Conservation (phyloP, 2,113 vertebrate species). For the Cyrtonyx montezumae region DNA sequence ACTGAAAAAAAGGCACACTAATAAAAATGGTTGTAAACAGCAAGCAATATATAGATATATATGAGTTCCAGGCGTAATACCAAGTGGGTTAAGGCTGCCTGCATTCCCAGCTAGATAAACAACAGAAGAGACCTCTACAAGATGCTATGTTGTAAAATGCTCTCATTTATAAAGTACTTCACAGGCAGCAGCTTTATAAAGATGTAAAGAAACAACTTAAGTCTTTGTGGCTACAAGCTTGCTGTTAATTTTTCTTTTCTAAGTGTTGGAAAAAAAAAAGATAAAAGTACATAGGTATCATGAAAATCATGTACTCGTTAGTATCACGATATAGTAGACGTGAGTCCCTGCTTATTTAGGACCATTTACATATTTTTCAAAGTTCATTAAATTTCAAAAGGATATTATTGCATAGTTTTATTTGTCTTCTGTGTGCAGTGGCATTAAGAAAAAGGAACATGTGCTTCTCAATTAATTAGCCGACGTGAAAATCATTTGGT, state of each 20-base stretch:
- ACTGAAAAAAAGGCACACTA: neutral
- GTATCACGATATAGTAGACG: neutral
- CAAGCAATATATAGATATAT: constrained; percentile 25
- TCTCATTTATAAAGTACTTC: constrained; percentile 6
- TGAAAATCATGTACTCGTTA: neutral
- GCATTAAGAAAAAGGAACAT: neutral
- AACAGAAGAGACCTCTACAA: neutral
- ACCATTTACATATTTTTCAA: neutral
- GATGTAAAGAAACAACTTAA: neutral
- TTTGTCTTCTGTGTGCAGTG: neutral
- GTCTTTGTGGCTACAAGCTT: neutral
- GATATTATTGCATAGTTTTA: neutral
- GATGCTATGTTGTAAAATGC: neutral
- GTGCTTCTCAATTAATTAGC: neutral
- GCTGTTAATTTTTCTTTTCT: neutral
- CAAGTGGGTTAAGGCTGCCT: neutral
- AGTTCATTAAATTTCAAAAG: neutral
- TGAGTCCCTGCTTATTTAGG: neutral
- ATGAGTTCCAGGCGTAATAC: constrained; percentile 18
- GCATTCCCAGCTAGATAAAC: neutral
- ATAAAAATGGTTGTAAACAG: constrained; percentile 55
- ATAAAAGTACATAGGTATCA: neutral
- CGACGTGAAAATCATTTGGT: neutral
- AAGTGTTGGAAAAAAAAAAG: neutral
- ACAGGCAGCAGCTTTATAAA: neutral